Conservation (phyloP, 2,888 invertebrate genomes). For the Parnassius glacialis region DNA sequence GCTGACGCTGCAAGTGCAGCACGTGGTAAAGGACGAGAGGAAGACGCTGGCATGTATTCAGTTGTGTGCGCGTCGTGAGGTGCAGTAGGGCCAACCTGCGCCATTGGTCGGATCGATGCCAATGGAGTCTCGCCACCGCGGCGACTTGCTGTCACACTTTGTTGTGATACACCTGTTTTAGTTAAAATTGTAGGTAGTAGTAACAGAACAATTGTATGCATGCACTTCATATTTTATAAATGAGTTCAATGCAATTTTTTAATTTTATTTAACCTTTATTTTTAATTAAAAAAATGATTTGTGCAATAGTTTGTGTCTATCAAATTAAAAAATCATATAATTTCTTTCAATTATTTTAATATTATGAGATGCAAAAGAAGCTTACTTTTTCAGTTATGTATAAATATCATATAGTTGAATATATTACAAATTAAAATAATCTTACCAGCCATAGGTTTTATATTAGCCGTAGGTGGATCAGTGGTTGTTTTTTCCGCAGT, state of each 20-base stretch:
- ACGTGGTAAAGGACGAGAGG: constrained; percentile 82
- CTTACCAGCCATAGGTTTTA: constrained; percentile 94
- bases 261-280: too few species aligned
- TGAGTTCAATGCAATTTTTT: constrained; percentile 21
- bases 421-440: constrained; percentile 27
- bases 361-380: too few species aligned
- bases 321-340: too few species aligned
- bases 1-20: constrained; percentile 86
- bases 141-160: constrained; percentile 79
- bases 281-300: too few species aligned
- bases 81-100: constrained; percentile 90
- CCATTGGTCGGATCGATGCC: constrained; percentile 95
- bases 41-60: constrained; percentile 93
- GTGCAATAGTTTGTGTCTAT: too few species aligned
- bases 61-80: constrained; percentile 82
- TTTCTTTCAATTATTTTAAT: too few species aligned
- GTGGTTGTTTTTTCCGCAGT: constrained; percentile 77
- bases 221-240: not conserved
- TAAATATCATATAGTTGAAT: constrained; percentile 32
- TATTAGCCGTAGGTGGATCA: constrained; percentile 91
- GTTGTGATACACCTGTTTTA: constrained; percentile 63
- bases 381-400: too few species aligned
- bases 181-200: too few species aligned
- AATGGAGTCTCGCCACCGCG: constrained; percentile 90
- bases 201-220: too few species aligned